Conservation (phyloP, 2,888 invertebrate species). For the Leptogaster cylindrica region DNA sequence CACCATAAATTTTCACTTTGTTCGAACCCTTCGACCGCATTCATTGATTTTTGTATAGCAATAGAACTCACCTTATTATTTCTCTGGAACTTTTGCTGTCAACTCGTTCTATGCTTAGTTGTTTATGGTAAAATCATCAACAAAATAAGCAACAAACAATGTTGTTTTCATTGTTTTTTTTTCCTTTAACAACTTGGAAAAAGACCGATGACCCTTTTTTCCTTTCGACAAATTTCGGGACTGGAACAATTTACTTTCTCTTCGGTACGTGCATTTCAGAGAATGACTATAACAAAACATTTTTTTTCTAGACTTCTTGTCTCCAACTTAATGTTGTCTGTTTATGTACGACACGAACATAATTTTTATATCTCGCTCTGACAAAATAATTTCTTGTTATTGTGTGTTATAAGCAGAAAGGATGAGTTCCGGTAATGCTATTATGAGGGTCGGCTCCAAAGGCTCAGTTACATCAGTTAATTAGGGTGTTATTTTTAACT, state of each 20-base stretch:
- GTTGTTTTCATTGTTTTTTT: too few species aligned
- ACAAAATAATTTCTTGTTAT: conserved; percentile 14
- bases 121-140: conserved; percentile 33
- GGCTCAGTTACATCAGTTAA: too few species aligned
- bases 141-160: conserved; percentile 28
- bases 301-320: conserved; percentile 29
- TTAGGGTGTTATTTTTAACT: too few species aligned
- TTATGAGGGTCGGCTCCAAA: too few species aligned
- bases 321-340: conserved; percentile 21
- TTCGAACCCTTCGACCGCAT: not conserved
- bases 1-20: conserved; percentile 8
- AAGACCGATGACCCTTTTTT: conserved; percentile 14
- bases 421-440: too few species aligned
- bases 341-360: conserved; percentile 21
- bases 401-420: too few species aligned
- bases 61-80: conserved; percentile 17
- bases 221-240: not conserved
- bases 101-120: conserved; percentile 5
- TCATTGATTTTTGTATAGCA: conserved; percentile 23
- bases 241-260: conserved; percentile 3
- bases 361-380: conserved; percentile 23
- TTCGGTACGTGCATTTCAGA: conserved; percentile 7
- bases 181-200: not conserved
- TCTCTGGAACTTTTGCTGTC: not conserved
- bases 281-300: conserved; percentile 11